Conservation (phyloP, 2,888 invertebrate species). For the Tetrapedia diversipes region DNA sequence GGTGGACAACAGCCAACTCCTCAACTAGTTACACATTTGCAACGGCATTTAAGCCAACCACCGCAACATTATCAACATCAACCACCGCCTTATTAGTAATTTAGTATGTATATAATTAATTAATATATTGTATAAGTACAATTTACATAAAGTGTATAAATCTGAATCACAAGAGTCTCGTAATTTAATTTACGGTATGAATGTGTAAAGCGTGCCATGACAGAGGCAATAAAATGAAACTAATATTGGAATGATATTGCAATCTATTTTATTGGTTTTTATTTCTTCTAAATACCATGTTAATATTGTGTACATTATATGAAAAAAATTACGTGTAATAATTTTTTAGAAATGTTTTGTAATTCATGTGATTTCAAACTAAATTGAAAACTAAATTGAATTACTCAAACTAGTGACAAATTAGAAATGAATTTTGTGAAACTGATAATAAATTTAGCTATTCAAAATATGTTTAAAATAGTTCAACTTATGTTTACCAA, state of each 20-base stretch:
- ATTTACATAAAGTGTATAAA: slow-evolving; percentile 41
- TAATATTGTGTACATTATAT: slow-evolving; percentile 14
- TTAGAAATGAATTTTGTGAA: background rate
- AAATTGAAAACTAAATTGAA: slow-evolving; percentile 5
- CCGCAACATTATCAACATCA: slow-evolving; percentile 85
- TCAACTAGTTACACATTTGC: slow-evolving; percentile 87
- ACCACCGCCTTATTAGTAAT: slow-evolving; percentile 84
- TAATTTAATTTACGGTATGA: slow-evolving; percentile 51
- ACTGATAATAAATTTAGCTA: background rate
- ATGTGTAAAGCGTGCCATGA: slow-evolving; percentile 53
- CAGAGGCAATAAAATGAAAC: slow-evolving; percentile 35
- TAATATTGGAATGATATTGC: background rate
- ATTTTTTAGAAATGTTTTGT: slow-evolving; percentile 23
- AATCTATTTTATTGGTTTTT: slow-evolving; percentile 10
- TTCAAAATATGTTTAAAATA: background rate
- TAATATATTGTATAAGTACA: slow-evolving; percentile 36
- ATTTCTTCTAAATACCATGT: background rate
- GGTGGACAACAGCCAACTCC: slow-evolving; percentile 84
- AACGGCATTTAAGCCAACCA: slow-evolving; percentile 85
- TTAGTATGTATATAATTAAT: slow-evolving; percentile 51
- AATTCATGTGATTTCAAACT: slow-evolving; percentile 6
- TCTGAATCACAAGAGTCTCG: slow-evolving; percentile 14
- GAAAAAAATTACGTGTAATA: background rate
- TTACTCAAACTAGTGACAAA: background rate
- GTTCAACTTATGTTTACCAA: background rate